A percentile compares a stretch with the other conserved stretches of the same genome.
Conservation (phyloP, 2,797 vertebrate species). For the Ficedula albicollis region DNA sequence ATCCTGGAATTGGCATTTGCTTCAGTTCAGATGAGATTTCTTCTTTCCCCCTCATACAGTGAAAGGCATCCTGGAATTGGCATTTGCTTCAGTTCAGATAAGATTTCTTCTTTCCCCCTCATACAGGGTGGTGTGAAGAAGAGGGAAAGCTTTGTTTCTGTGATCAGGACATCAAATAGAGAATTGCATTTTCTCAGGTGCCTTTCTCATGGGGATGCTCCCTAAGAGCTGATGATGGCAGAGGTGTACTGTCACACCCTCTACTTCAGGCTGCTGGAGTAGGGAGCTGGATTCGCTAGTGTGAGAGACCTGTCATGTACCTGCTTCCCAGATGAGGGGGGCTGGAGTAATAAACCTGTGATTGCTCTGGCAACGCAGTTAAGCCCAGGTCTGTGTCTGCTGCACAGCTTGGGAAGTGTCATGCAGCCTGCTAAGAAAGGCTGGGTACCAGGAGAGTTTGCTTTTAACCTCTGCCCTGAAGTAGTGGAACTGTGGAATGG, state of each 20-base stretch:
- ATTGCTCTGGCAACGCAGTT: neutral
- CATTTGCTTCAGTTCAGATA: neutral
- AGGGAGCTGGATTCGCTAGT: neutral
- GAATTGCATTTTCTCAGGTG: neutral
- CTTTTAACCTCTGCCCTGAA: neutral
- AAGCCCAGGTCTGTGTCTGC: neutral
- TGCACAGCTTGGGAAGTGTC: neutral
- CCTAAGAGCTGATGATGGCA: neutral
- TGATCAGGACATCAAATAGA: neutral
- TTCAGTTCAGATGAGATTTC: neutral
- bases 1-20: neutral
- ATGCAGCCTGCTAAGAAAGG: neutral
- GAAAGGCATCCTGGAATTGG: neutral
- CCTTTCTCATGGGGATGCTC: neutral
- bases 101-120: neutral
- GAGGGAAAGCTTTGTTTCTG: neutral
- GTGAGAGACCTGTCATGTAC: neutral
- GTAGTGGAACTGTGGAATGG: neutral
- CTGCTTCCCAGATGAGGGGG: neutral
- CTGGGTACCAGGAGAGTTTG: neutral
- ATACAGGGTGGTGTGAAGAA: neutral
- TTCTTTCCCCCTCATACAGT: fast-evolving
- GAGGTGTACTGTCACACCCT: neutral
- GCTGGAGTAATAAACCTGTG: neutral
- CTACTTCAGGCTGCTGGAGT: neutral